Conservation (phyloP, 2,888 invertebrate genomes). For the Monoplex corrugatus region DNA sequence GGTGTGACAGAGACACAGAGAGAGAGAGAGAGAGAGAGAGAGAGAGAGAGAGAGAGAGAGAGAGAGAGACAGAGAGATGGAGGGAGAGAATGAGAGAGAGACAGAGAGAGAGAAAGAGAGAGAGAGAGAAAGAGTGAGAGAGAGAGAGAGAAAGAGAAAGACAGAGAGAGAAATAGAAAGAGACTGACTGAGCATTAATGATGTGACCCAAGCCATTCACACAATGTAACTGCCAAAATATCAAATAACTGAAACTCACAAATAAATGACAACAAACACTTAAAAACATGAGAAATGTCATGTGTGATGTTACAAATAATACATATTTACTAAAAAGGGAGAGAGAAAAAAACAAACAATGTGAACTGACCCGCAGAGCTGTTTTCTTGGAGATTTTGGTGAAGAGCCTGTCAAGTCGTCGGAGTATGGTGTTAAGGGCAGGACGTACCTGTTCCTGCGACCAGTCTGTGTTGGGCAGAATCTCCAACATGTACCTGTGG, state of each 20-base stretch:
- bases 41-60: neutral
- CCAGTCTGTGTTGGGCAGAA: constrained; percentile 98
- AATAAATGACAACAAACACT: no score
- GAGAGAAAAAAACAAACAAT: neutral
- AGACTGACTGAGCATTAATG: neutral
- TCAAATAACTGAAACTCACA: no score
- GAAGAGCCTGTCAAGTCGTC: constrained; percentile 97
- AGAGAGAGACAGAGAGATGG: neutral
- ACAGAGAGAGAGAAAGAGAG: neutral
- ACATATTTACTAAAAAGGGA: no score
- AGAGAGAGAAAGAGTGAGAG: no score
- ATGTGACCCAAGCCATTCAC: neutral
- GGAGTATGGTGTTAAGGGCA: constrained; percentile 93
- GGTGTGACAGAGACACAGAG: neutral
- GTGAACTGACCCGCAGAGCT: constrained; percentile 82
- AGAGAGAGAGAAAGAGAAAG: neutral
- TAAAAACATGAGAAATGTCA: no score
- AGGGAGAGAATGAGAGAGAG: neutral
- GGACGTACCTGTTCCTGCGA: constrained; percentile 95
- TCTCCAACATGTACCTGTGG: constrained; percentile 82
- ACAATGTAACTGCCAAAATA: neutral
- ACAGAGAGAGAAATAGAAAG: neutral
- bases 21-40: no score
- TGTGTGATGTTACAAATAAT: no score
- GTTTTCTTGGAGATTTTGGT: constrained; percentile 98